Evolutionary conservation across 2,888 invertebrate genomes (phyloP).

Genomic region (Rhabditoides inermis): DNA sequence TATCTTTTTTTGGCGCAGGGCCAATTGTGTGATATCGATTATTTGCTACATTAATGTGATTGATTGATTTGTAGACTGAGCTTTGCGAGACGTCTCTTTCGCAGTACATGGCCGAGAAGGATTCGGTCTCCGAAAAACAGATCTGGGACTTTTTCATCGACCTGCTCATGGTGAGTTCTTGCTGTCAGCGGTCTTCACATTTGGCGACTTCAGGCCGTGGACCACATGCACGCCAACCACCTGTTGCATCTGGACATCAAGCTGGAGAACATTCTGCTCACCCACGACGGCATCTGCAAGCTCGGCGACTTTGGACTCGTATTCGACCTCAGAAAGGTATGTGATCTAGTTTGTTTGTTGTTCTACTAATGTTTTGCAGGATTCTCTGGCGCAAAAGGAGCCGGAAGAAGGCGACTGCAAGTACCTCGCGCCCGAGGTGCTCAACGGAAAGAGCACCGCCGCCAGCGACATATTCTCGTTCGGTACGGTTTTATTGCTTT

Average conservation of each 20-base stretch:
- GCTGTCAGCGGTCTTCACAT: background rate
- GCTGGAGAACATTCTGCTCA: constrained; percentile 69
- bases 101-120: constrained; percentile 59
- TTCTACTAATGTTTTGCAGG: background rate
- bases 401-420: constrained; percentile 66
- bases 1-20: background rate
- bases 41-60: background rate
- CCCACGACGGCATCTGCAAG: constrained; percentile 64
- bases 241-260: constrained; percentile 71
- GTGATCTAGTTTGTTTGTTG: constrained; percentile 3
- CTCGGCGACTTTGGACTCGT: constrained; percentile 71
- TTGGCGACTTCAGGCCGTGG: constrained; percentile 52
- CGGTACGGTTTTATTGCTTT: too few relatives aligned
- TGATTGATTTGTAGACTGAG: constrained; percentile 60
- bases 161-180: constrained; percentile 55
- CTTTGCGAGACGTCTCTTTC: constrained; percentile 63
- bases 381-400: constrained; percentile 1
- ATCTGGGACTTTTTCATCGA: constrained; percentile 67
- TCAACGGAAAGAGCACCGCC: constrained; percentile 63
- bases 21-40: background rate
- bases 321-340: constrained; percentile 59
- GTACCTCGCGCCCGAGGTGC: constrained; percentile 68
- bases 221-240: constrained; percentile 65
- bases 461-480: constrained; percentile 67
- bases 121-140: constrained; percentile 61